Evolutionary conservation across 2,888 invertebrate species (phyloP), one percentile per base, ranked within the genome.

Genomic region (Nasonovia ribisnigri): DNA sequence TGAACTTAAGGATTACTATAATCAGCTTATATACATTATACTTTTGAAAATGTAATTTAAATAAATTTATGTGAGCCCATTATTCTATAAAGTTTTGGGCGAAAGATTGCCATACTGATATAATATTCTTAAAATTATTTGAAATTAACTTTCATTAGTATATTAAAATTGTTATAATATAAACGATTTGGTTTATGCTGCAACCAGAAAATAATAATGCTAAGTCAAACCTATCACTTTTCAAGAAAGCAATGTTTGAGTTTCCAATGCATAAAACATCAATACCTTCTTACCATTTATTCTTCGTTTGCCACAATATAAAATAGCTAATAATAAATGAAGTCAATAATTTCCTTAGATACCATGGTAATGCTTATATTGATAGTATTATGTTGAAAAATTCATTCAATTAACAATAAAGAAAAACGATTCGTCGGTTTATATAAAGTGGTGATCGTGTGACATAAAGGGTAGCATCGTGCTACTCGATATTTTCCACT

Each of bases 21-120:
- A 54, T 42, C 11, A 36, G 54, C 54, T 84, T 46, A 60, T 91
- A 29, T 16, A 54, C 46, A 46, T 8, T 46, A 46, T 46, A 46
- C 46, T 46, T 43, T 42, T 57, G 20, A n/a, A 91, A 86, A 91
- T 91, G 43, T 57, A 57, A 57, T 84, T 86, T n/a, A 86, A 46
- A 16, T 20, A n/a, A 43, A n/a, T 36, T 20, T 43, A 43, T 60
- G 51, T 77, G 36, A 20, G 24, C 8, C 13, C 4, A 26, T 36
- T 84, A 89, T 46, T 46, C 46, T 46, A 8, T 46, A 46, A 54
- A 16, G 8, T 51, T 54, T 48, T 11, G 48, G 16, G 6, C 16
- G 5, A 36, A 43, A 84, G 84, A 29, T 29, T 43, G 46, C 36
- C 4, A 36, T 48, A 90, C 48, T 48, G 3, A 89, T 46, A 60